These are phyloP conservation scores for Andrena camellia DNA, from an alignment of 2,888 invertebrate genomes.

Conservation along the genomic window DNA sequence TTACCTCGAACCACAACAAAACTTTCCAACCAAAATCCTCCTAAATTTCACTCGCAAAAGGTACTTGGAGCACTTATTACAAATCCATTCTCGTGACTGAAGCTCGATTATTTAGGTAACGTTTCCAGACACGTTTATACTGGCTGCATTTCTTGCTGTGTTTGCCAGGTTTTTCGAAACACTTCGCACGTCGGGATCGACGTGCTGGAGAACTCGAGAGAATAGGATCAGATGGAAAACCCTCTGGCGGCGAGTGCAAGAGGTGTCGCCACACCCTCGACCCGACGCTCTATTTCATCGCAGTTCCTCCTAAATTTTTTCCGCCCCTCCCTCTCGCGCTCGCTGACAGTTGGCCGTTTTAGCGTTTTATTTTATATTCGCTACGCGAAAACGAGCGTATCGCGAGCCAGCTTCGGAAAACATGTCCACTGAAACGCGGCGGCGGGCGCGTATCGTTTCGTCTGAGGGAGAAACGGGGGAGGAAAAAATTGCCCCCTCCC, in stretches of 20 bases:
- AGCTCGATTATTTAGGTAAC: too few species aligned
- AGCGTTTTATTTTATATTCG: conserved; percentile 49
- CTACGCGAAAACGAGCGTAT: conserved; percentile 45
- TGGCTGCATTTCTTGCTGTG: too few species aligned
- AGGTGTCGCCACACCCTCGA: conserved; percentile 1
- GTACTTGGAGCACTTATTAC: too few species aligned
- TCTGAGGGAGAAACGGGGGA: neutral
- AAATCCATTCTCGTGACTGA: too few species aligned
- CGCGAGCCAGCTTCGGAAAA: conserved; percentile 50
- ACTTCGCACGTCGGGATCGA: neutral
- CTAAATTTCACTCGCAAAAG: too few species aligned
- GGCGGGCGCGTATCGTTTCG: conserved; percentile 34
- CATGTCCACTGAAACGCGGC: conserved; percentile 15
- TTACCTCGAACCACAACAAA: too few species aligned
- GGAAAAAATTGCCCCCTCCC: conserved; percentile 22
- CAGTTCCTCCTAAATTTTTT: conserved; percentile 31
- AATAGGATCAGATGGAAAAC: neutral
- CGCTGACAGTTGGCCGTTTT: conserved; percentile 1
- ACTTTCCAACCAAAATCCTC: too few species aligned
- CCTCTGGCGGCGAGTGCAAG: neutral
- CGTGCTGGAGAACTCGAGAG: neutral
- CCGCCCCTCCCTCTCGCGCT: conserved; percentile 4
- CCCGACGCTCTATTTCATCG: conserved; percentile 33
- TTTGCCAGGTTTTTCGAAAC: too few species aligned
- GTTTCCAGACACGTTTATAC: too few species aligned